Evolutionary conservation across 2,888 invertebrate species (phyloP), one percentile per base, ranked within the genome.

Genomic region (Auanema freiburgensis): DNA sequence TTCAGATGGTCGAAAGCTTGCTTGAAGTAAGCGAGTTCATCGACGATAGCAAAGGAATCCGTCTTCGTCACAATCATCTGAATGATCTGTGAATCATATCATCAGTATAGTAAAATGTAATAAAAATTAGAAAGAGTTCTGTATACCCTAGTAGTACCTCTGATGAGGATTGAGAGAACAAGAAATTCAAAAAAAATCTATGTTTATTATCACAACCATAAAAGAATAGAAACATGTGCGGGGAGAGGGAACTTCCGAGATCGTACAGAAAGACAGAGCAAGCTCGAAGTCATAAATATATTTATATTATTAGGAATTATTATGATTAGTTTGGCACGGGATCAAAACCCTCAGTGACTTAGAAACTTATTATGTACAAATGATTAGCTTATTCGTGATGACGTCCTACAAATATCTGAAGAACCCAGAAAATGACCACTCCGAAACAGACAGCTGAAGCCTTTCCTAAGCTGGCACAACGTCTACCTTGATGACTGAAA

Each of bases 41-140:
- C 71, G 12, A 72, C 53, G 25, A 76, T 65, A 10, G 66, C 63
- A 54, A 72, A 69, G 16, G 51, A 24, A n/a, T 60, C 55, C 1
- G 25, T 10, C 2, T 64, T 44, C 42, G 46, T 24, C 54, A 52
- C 52, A 18, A 69, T 41, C 49, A 69, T 3, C 65, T 64, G 66
- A 64, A 18, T 46, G 6, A 8, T 18, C 11, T 11, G 11, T 46
- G 33, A 33, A 8, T 33, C 33, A 33, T 33, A 25, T n/a, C n/a
- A 33, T 23, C 55, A 14, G 55, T 2, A 25, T 41, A 21, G n/a
- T 14, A 21, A 24, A 53, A 25, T 21, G 46, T 21, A 41, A 24
- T 8, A 43, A 44, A 57, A n/a, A 25, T 23, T 16, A 18, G 23
- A 14, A 57, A 14, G 14, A 44, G 16, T 33, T 11, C 12, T 6